phyloP scores from a whole-genome alignment of 2,797 vertebrate species.

The Gambelia wislizenii region DNA sequence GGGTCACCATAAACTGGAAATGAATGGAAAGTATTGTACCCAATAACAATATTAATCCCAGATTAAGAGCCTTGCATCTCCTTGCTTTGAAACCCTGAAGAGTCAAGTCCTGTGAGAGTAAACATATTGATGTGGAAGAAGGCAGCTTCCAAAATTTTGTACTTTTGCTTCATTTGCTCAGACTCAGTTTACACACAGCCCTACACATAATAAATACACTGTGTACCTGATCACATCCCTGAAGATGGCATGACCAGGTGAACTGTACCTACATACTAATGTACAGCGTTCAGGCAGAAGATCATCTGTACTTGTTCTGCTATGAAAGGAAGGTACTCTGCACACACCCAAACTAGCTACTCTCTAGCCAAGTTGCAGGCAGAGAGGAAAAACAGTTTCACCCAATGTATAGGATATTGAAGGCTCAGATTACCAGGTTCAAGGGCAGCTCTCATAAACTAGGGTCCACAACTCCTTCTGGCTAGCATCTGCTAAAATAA shows the following conservation, averaged over 20 bases:
- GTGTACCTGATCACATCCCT: neutral
- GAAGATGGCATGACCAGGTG: neutral
- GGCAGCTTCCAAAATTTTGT: neutral
- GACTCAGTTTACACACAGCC: neutral
- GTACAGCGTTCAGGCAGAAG: neutral
- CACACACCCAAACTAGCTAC: neutral
- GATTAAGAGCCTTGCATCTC: too few species aligned
- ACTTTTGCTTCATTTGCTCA: neutral
- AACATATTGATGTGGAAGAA: neutral
- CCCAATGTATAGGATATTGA: neutral
- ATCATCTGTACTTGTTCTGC: neutral
- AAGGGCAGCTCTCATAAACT: neutral
- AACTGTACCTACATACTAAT: too few species aligned
- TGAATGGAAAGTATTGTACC: too few species aligned
- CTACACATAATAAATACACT: neutral
- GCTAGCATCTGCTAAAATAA: neutral
- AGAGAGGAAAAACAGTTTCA: neutral
- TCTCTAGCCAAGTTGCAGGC: neutral
- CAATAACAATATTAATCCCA: too few species aligned
- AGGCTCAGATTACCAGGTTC: neutral
- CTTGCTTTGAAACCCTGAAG: too few species aligned
- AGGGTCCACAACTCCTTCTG: neutral
- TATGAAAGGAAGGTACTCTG: neutral
- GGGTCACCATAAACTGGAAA: too few species aligned
- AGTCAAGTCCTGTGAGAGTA: neutral